Base-by-base conservation (phyloP, 1,140 invertebrate species). In the Drosophila suzukii region DNA sequence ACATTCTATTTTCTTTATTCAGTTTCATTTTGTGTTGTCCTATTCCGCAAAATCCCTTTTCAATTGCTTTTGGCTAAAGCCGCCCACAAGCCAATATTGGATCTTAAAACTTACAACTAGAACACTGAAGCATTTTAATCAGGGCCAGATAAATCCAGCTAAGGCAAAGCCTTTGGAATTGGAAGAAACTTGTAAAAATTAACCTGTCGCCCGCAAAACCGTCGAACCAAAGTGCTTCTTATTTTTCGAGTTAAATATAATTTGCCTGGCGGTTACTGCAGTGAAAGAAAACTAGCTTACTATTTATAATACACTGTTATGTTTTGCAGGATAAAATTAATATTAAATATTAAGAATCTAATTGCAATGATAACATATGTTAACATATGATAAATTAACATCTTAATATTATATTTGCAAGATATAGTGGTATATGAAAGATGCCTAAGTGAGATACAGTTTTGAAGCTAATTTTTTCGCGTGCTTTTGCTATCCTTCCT, bases 161-260 rank as follows among this genome's bases (percentile, higher is more conserved):
- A 43, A 20, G 24, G 47, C 46, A 77, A 78, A 56, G 20, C 70
- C 74, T 20, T 32, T 57, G 20, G 43, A 39, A 76, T 39, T 51
- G 58, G 27, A 44, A 59, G 34, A 44, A 78, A 78, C 55, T 55
- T 75, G 47, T 58, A 73, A 68, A 85, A 81, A 86, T 85, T 62
- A 75, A 60, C 57, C 77, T 82, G 68, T 47, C 55, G 44, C 38
- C 79, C 71, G 44, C 71, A 79, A 75, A 78, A 60, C 81, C 74
- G 53, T 74, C 43, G 24, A 72, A 72, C 47, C 39, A 72, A 83
- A 79, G 62, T 76, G 67, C 65, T 78, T 88, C 20, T 54, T 41
- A 60, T 81, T 74, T 67, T 81, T 68, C 67, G 62, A 63, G 82
- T 86, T 78, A 74, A 78, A 75, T 78, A 81, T 81, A 85, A 86